Evolutionary conservation across 2,797 vertebrate species (phyloP), one percentile per base, ranked within the genome.

Genomic region (Danio jaintianensis): DNA sequence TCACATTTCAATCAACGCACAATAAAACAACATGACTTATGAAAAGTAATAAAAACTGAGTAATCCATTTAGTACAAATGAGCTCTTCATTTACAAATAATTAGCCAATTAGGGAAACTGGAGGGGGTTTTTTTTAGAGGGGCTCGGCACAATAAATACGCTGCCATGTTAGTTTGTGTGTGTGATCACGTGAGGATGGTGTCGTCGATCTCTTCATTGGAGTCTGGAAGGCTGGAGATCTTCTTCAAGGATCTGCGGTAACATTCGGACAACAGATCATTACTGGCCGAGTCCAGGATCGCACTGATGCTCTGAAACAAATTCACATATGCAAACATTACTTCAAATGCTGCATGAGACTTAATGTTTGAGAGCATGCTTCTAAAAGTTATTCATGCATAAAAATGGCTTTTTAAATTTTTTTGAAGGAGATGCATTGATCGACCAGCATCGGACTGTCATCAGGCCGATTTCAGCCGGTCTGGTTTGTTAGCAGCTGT

Each of bases 151-250:
- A 67, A 75, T 75, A 75, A 77, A 77, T 67, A 77, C 52, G 18
- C 47, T 55, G 13, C 29, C 43, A 11, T 22, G 42, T 7, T 45
- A 64, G 75, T 73, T 64, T 70, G 55, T 61, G 67, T 61, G 67
- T 74, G 56, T 77, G 45, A 90, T 99, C 96, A 99, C 87, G 97
- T 98, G 83, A 99, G 93, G 86, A 99, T 97, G 64, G 97, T 99
- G 89, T 99, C 98, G 0, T 99, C 98, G 0, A 99, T 96, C 88
- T 98, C 97, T 91, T 99, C 98, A 4, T 87, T 93, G 20, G 96
- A 96, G 90, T 99, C 98, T 0, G 93, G 92, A 85, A 94, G 94
- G 85, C 93, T 86, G 62, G 96, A 94, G 52, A 99, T 95, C 91
- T 98, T 99, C 93, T 95, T 96, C 90, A 99, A 88, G 29, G 96